A percentile compares a stretch with the other conserved stretches of the same genome.
Evolutionary conservation across 2,797 vertebrate species (phyloP).

Genomic region (Ambastaia sidthimunki): DNA sequence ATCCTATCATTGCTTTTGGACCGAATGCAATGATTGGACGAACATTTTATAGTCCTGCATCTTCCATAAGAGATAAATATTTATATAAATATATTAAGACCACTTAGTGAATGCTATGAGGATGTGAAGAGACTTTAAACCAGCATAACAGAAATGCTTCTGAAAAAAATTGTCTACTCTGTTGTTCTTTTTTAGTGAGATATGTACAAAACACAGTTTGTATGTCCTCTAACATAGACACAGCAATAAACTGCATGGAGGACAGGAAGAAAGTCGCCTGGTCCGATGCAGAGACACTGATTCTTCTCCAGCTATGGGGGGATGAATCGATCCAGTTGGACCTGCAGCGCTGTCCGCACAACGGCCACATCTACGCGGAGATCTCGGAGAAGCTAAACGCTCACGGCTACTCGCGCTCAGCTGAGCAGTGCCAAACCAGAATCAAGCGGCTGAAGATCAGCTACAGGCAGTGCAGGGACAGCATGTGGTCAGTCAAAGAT

Average conservation of each 20-base stretch:
- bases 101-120: too few relatives aligned
- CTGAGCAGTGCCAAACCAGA: slow-evolving; percentile 77
- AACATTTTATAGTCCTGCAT: too few relatives aligned
- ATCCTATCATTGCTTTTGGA: too few relatives aligned
- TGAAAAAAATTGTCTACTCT: too few relatives aligned
- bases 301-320: slow-evolving; percentile 79
- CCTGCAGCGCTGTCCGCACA: slow-evolving; percentile 73
- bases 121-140: too few relatives aligned
- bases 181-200: too few relatives aligned
- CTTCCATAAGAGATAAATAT: too few relatives aligned
- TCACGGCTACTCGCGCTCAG: slow-evolving; percentile 70
- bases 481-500: slow-evolving; percentile 64
- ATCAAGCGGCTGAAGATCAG: slow-evolving; percentile 76
- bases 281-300: slow-evolving; percentile 77
- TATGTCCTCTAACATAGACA: slow-evolving; percentile 57
- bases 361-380: slow-evolving; percentile 73
- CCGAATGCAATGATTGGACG: too few relatives aligned
- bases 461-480: slow-evolving; percentile 75
- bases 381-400: slow-evolving; percentile 72
- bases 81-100: too few relatives aligned
- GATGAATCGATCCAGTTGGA: slow-evolving; percentile 72
- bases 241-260: slow-evolving; percentile 64
- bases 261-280: slow-evolving; percentile 78
- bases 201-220: neutral
- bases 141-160: too few relatives aligned